A percentile compares a stretch with the other conserved stretches of the same genome.
phyloP scores from a whole-genome alignment of 2,797 vertebrate species.

The Notamacropus eugenii region DNA sequence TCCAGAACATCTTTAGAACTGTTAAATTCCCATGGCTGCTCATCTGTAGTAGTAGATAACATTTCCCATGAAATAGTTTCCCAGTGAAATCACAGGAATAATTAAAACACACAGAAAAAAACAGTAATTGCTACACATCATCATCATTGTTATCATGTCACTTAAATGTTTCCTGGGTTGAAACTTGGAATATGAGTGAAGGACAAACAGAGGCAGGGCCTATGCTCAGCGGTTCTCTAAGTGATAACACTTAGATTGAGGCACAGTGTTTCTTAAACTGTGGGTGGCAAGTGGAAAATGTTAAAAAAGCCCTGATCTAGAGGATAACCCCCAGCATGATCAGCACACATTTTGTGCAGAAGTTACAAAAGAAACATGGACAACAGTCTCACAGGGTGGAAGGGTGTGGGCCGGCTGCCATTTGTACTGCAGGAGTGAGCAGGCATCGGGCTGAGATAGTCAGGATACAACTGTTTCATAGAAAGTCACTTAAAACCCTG shows the following conservation, averaged over 20 bases:
- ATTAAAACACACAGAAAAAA: background rate
- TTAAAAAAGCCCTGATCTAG: background rate
- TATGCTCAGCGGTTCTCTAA: background rate
- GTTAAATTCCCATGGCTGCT: background rate
- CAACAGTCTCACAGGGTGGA: background rate
- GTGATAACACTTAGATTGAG: background rate
- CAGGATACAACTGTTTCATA: background rate
- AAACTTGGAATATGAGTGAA: background rate
- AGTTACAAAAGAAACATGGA: background rate
- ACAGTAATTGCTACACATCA: background rate
- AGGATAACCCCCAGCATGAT: background rate
- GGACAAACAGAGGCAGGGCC: background rate
- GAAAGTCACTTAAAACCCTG: background rate
- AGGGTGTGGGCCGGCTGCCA: background rate
- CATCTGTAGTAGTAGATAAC: background rate
- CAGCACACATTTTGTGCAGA: background rate
- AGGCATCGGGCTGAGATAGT: background rate
- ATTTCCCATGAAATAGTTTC: background rate
- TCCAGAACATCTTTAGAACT: background rate
- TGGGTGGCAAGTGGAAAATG: too few species aligned
- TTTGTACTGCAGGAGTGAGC: background rate
- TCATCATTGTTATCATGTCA: background rate
- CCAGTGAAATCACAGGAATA: background rate
- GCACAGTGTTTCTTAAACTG: too few species aligned
- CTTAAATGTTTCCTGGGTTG: background rate